phyloP scores from a whole-genome alignment of 2,113 vertebrate species.

The Coturnix japonica region DNA sequence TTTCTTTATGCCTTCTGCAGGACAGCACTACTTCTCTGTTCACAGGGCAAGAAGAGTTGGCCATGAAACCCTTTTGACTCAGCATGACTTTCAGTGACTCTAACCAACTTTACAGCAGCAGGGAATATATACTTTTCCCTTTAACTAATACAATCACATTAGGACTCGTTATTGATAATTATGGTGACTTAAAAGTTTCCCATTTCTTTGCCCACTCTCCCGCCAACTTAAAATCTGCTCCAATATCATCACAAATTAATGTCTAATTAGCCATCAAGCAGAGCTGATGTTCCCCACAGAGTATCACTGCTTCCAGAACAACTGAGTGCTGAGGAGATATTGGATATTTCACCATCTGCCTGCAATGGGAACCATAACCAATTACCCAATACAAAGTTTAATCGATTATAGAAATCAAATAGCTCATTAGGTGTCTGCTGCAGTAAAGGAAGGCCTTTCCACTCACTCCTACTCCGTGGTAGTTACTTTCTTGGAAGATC shows the following conservation, averaged over 20 bases:
- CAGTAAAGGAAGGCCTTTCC: not conserved
- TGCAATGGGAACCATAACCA: slow-evolving; percentile 19
- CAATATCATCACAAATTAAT: slow-evolving; percentile 40
- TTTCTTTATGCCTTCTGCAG: not conserved
- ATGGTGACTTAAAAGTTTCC: slow-evolving; percentile 50
- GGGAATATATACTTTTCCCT: not conserved
- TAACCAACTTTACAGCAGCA: slow-evolving; percentile 19
- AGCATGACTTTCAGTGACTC: slow-evolving; percentile 20
- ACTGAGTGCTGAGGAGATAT: not conserved
- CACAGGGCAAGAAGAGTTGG: not conserved
- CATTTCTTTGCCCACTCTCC: slow-evolving; percentile 11
- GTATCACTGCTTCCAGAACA: slow-evolving; percentile 29
- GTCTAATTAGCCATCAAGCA: slow-evolving; percentile 67
- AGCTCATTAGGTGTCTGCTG: not conserved
- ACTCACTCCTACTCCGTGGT: not conserved
- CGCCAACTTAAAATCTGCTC: slow-evolving; percentile 51
- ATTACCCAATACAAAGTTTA: slow-evolving; percentile 17
- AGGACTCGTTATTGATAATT: slow-evolving; percentile 57
- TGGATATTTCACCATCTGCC: not conserved
- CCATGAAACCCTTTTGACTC: not conserved
- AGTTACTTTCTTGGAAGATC: not conserved
- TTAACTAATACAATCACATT: slow-evolving; percentile 64
- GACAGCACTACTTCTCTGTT: not conserved
- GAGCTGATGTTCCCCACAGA: slow-evolving; percentile 19
- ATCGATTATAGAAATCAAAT: slow-evolving; percentile 1